Base-by-base conservation (phyloP, 2,888 invertebrate genomes). In the Pandemis cinnamomeana region DNA sequence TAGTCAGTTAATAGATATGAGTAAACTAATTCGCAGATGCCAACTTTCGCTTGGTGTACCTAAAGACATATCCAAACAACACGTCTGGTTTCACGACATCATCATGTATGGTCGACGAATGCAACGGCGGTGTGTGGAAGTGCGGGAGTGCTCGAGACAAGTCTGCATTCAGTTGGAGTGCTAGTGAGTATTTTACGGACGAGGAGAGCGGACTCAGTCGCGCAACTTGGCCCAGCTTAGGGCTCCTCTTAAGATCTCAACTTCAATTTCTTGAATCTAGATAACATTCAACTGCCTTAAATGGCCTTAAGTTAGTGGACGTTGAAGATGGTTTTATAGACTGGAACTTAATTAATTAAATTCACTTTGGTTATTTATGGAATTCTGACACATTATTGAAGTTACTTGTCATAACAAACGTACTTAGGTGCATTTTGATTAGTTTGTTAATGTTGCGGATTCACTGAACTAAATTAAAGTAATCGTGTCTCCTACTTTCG, bases 111-210 rank as follows among this genome's bases (percentile, higher is more conserved):
- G 13, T 64, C 7, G 27, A 13, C 44, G 41, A 64, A 27, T 53
- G 41, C 36, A n/a, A 6, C n/a, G 60, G 66, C 60, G 20, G 71
- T 53, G 71, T 67, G 71, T 72, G 48, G 13, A 8, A 58, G 8
- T 11, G 27, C 58, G 58, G 58, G 67, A 7, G 72, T 63, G 72
- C 67, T 67, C 46, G 53, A 72, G 67, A 46, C 72, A 46, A 72
- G 72, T 46, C 53, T 63, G 46, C 67, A 27, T 42, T 51, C 71
- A 60, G 68, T 27, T 68, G 67, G 67, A 63, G 72, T 55, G 55
- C 20, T 55, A 8, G 55, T 55, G 67, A 63, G 72, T 55, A 68
- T 55, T 68, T 68, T 55, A 46, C 44, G 53, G 44, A 62, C 55
- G 46, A 55, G 62, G 46, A 60, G 44, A 60, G 36, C 61, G n/a